phyloP scores from a whole-genome alignment of 2,113 vertebrate genomes.

The Capreolus pygargus region DNA sequence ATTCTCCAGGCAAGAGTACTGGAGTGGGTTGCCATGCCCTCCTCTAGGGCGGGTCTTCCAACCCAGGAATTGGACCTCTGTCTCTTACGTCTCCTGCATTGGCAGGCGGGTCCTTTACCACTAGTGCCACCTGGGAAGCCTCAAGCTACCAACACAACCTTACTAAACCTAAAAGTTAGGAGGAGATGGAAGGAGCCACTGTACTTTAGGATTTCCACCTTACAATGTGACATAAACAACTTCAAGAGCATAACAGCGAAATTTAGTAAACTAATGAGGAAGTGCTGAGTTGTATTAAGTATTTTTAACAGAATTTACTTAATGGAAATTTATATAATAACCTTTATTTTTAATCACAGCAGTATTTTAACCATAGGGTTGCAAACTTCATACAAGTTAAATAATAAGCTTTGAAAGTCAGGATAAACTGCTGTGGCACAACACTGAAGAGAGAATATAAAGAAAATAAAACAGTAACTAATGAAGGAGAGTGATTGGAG shows the following conservation, averaged over 20 bases:
- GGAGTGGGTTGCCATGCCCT: background rate
- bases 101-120: background rate
- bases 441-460: background rate
- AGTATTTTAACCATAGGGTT: background rate
- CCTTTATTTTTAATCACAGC: background rate
- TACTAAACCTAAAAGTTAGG: background rate
- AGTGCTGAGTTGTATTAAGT: background rate
- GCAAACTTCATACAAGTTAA: background rate
- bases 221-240: background rate
- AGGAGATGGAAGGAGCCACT: background rate
- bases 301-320: background rate
- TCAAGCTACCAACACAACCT: background rate
- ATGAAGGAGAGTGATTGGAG: background rate
- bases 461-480: background rate
- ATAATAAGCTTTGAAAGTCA: background rate
- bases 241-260: background rate
- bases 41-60: background rate
- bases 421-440: background rate
- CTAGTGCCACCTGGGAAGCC: background rate
- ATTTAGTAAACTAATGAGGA: background rate
- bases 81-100: background rate
- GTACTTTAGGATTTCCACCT: background rate
- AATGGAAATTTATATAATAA: background rate
- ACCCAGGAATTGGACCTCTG: background rate
- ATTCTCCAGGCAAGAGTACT: background rate